Percentiles rank a stretch among this genome's conserved stretches.
phyloP scores from a whole-genome alignment of 2,113 vertebrate genomes.

The Calyptommatus sinebrachiatus region DNA sequence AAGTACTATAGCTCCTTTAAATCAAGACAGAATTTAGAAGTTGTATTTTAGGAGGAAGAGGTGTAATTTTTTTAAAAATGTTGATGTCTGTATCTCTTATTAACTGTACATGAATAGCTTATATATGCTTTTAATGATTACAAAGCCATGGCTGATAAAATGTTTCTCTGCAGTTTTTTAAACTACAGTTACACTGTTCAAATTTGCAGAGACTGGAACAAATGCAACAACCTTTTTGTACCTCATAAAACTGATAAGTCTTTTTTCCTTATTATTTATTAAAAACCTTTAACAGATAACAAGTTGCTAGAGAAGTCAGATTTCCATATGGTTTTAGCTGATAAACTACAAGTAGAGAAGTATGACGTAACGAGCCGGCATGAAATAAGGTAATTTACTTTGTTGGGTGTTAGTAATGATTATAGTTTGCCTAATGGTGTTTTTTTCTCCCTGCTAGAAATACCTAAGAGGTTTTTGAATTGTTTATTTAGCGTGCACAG shows the following conservation, averaged over 20 bases:
- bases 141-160: not conserved
- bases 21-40: not conserved
- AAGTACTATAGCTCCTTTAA: no score
- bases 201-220: not conserved
- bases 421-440: not conserved
- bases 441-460: not conserved
- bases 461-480: not conserved
- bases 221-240: not conserved
- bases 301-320: conserved; percentile 92
- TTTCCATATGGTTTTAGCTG: conserved; percentile 88
- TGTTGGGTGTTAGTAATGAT: not conserved
- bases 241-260: not conserved
- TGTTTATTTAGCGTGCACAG: not conserved
- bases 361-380: conserved; percentile 87
- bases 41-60: not conserved
- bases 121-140: not conserved
- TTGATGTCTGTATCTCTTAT: not conserved
- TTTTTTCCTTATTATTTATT: conserved; percentile 5
- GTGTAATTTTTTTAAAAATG: not conserved
- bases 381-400: conserved; percentile 81
- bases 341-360: conserved; percentile 91
- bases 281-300: conserved; percentile 77
- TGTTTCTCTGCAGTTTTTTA: not conserved
- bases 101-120: not conserved
- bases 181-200: not conserved